Evolutionary conservation across 2,113 vertebrate genomes (phyloP).

Genomic region (Mormyrus lacerda): DNA sequence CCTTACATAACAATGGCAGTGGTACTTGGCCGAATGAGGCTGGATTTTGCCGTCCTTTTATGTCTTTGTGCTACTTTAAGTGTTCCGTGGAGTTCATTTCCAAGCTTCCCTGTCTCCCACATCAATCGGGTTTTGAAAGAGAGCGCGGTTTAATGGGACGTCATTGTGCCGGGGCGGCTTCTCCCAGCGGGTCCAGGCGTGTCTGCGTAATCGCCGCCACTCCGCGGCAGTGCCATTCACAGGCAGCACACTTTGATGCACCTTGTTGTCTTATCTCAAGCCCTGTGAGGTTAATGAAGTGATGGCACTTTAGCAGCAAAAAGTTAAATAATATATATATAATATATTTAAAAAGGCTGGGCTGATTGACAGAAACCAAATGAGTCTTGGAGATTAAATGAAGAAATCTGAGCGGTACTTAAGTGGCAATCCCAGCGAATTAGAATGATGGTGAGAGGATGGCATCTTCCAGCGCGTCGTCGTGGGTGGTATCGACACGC

Average conservation of each 20-base stretch:
- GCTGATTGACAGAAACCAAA: slow-evolving; percentile 24
- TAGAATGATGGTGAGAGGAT: neutral
- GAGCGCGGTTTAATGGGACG: slow-evolving; percentile 12
- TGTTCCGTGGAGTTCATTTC: slow-evolving; percentile 44
- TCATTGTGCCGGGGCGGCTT: slow-evolving; percentile 5
- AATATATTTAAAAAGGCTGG: neutral
- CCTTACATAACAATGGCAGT: neutral
- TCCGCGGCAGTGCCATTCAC: neutral
- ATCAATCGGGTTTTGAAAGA: slow-evolving; percentile 23
- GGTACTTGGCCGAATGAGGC: neutral
- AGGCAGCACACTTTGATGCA: slow-evolving; percentile 18
- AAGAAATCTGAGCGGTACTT: slow-evolving; percentile 8
- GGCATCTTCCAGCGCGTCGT: neutral
- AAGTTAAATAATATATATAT: neutral
- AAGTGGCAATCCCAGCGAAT: slow-evolving; percentile 12
- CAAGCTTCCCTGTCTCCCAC: slow-evolving; percentile 14
- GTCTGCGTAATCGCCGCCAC: slow-evolving; percentile 4
- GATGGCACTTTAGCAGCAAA: slow-evolving; percentile 15
- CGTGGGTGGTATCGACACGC: neutral
- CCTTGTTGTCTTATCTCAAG: slow-evolving; percentile 29
- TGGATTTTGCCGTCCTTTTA: slow-evolving; percentile 9
- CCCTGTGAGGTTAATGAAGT: slow-evolving; percentile 30
- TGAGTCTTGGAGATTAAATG: slow-evolving; percentile 21
- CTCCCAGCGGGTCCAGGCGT: neutral
- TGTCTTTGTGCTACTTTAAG: slow-evolving; percentile 58